Base-by-base conservation (phyloP, 2,888 invertebrate species). In the Idaea straminata region DNA sequence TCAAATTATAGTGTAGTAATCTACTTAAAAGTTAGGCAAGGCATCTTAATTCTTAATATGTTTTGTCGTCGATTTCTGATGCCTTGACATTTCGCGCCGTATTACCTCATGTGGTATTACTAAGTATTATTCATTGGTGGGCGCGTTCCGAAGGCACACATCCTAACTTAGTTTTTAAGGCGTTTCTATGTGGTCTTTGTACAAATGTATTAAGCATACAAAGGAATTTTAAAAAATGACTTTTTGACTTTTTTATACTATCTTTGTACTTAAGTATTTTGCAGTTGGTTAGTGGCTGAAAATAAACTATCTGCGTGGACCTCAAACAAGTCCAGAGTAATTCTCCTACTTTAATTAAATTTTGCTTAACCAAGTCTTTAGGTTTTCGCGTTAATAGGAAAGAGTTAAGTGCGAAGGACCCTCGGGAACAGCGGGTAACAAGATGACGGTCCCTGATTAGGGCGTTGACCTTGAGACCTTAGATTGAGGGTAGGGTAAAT, bases 361-460 rank as follows among this genome's bases (percentile, higher is more conserved):
- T 65, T 64, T 65, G n/a, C 60, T 64, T 35, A 63, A 62, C 61
- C 59, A 16, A 61, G 47, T 64, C 15, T 15, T 10, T 63, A 35
- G 59, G 62, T 64, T 64, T 66, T 59, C 61, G 66, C 69, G 61
- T 62, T 65, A 67, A 62, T 64, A 66, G 62, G 66, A 67, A 71
- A 70, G 66, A 73, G 72, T 72, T 70, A 67, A 68, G 67, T 64
- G 66, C 62, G 61, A 62, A 67, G 61, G 61, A 63, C 72, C 69
- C 70, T 10, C n/a, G 69, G 63, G 69, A 64, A 71, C 64, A 64
- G 67, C 59, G 72, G 73, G 72, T 72, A 68, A 68, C 63, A 71
- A 75, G 72, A 75, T 74, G 71, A 59, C 74, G 69, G 71, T 69
- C 68, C 66, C 68, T 71, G 74, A 75, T 75, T 72, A 73, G 68